These are phyloP conservation scores for Sminthurinus signatus DNA, from an alignment of 1,140 invertebrate genomes.

Conservation along the genomic window DNA sequence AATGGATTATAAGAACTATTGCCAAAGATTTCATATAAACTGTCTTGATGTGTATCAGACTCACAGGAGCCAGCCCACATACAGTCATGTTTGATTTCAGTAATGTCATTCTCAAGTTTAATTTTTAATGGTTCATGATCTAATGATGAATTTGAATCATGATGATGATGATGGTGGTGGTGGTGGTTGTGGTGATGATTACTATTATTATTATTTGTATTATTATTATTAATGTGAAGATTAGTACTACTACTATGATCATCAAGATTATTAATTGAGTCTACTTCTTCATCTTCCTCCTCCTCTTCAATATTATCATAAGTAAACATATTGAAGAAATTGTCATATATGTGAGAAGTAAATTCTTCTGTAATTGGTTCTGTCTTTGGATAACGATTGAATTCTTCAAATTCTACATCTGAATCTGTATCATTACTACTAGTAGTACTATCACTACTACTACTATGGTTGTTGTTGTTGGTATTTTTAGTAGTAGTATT, in stretches of 20 bases:
- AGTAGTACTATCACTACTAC: too few species aligned
- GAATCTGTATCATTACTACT: slow-evolving; percentile 3
- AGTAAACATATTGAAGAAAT: slow-evolving; percentile 1
- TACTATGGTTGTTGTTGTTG: too few species aligned
- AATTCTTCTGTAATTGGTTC: slow-evolving; percentile 9
- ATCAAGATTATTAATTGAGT: too few species aligned
- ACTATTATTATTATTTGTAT: background rate
- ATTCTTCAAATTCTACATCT: slow-evolving; percentile 3
- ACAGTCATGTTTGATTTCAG: slow-evolving; percentile 35
- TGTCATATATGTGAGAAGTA: slow-evolving; percentile 3
- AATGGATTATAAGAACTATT: background rate
- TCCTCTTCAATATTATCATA: background rate
- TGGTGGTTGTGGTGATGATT: too few species aligned
- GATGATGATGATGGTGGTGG: too few species aligned
- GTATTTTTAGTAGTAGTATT: too few species aligned
- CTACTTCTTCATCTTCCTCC: too few species aligned
- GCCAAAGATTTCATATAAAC: slow-evolving; percentile 1
- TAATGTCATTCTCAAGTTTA: background rate
- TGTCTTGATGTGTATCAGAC: slow-evolving; percentile 10
- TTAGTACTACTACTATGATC: too few species aligned
- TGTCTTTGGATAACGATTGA: slow-evolving; percentile 8
- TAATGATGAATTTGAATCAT: too few species aligned
- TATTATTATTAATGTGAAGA: too few species aligned
- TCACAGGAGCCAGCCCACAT: slow-evolving; percentile 35
- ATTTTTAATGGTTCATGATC: background rate